Percentiles rank a stretch among this genome's conserved stretches.
Evolutionary conservation across 2,113 vertebrate species (phyloP).

Genomic region (Mus pahari): DNA sequence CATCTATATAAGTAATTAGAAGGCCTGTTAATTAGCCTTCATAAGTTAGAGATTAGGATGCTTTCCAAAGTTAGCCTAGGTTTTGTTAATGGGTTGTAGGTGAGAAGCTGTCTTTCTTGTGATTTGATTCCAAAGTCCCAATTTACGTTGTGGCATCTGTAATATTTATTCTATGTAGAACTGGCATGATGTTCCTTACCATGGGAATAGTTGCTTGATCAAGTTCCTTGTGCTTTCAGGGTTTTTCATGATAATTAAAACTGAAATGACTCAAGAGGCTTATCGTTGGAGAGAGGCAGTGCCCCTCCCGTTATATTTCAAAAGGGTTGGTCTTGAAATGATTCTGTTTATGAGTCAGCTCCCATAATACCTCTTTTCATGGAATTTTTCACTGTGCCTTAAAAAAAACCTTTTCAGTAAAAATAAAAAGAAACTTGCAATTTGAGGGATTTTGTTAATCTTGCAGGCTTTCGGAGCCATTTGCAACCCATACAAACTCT

Average conservation of each 20-base stretch:
- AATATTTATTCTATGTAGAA: not conserved
- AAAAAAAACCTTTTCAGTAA: not conserved
- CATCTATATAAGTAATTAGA: not conserved
- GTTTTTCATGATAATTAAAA: conserved; percentile 24
- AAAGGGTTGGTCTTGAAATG: conserved; percentile 52
- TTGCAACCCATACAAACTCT: not conserved
- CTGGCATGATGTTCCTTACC: conserved; percentile 8
- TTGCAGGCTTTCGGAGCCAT: conserved; percentile 8
- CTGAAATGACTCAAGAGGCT: not conserved
- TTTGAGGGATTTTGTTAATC: conserved; percentile 5
- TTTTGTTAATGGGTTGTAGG: conserved; percentile 13
- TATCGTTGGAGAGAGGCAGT: conserved; percentile 14
- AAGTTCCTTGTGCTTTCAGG: not conserved
- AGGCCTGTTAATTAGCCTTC: not conserved
- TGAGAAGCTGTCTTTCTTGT: conserved; percentile 19
- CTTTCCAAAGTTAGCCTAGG: not conserved
- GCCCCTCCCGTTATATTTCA: not conserved
- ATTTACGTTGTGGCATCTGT: not conserved
- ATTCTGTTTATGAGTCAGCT: not conserved
- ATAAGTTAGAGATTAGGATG: conserved; percentile 35
- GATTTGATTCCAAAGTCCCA: conserved; percentile 30
- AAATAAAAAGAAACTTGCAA: not conserved
- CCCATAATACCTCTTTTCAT: conserved; percentile 10
- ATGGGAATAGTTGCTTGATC: not conserved
- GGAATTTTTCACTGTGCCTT: not conserved